Percentiles rank a stretch among this genome's conserved stretches.
These are phyloP conservation scores for Stegophylla sp. DNA, from an alignment of 2,888 invertebrate genomes.

Conservation along the genomic window DNA sequence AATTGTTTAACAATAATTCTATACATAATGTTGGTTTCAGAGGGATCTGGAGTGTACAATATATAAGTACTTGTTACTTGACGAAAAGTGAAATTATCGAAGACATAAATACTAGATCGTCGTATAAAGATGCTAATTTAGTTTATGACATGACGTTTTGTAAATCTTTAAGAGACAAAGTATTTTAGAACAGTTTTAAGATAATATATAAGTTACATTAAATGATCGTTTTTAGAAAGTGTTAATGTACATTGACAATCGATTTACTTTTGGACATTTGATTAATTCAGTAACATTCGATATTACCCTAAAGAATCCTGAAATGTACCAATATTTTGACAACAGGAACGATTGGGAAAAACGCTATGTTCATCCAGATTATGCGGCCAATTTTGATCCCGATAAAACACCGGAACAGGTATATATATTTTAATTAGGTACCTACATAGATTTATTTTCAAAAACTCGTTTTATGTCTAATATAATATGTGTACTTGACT, in stretches of 20 bases:
- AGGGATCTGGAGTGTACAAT: constrained; percentile 97
- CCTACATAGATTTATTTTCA: background rate
- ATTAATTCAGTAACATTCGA: constrained; percentile 85
- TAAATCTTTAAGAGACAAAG: constrained; percentile 69
- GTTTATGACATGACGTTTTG: constrained; percentile 95
- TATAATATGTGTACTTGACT: too few relatives aligned
- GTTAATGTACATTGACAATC: constrained; percentile 90
- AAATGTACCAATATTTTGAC: constrained; percentile 88
- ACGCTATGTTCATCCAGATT: constrained; percentile 87
- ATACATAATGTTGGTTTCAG: constrained; percentile 69
- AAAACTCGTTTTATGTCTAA: background rate
- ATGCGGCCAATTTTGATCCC: constrained; percentile 74
- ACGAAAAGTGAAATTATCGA: constrained; percentile 74
- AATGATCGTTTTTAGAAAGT: constrained; percentile 70
- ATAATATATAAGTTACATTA: background rate
- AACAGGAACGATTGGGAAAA: constrained; percentile 92
- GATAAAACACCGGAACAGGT: constrained; percentile 71
- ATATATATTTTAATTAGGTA: constrained; percentile 61
- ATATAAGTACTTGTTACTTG: constrained; percentile 82
- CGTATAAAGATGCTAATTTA: constrained; percentile 70
- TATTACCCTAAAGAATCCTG: constrained; percentile 76
- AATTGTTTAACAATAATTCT: constrained; percentile 26
- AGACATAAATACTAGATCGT: constrained; percentile 68
- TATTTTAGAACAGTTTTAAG: constrained; percentile 62
- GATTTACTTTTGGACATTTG: constrained; percentile 85